Evolutionary conservation across 2,888 invertebrate genomes (phyloP), one percentile per base, ranked within the genome.

Genomic region (Slavum lentiscoides): DNA sequence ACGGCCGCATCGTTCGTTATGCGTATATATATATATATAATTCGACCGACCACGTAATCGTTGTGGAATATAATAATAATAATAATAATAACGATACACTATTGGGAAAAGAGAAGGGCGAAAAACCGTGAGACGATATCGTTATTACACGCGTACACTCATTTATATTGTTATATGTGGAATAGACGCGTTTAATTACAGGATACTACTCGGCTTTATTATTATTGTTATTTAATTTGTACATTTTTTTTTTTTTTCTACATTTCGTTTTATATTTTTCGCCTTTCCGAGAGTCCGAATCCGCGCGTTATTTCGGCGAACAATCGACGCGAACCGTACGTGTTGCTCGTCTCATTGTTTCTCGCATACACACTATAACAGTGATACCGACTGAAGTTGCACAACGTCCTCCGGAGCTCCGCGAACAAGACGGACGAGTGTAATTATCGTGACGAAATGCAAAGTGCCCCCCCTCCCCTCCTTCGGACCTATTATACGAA

Each of bases 151-250:
- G 43, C 7, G 43, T 43, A 43, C 43, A 43, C 43, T 43, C 9
- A 7, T 43, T 43, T 43, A 43, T 9, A 9, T 9, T 9, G 43
- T 43, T 9, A 9, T 9, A 7, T 39, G 39, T 58, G 3, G 4
- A 3, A 58, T 19, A n/a, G 19, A 23, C 39, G 39, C 66, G 39
- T 66, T 70, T 77, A 70, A 69, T 69, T 77, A 77, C 77, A 39
- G 17, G 39, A 80, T 39, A 23, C 49, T 1, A n/a, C 21, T 53
- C 69, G 9, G 53, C 58, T 67, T 75, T 64, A 69, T 30, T 64
- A 69, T 30, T 76, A 68, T 77, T 69, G 68, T 77, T 77, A 23
- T 77, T 76, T 68, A 23, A 62, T 62, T 19, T 17, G 9, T 17
- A 39, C 58, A 17, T 53, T 30, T 15, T 43, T 43, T 43, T 43